Conservation (phyloP, 1,140 invertebrate species). For the Polyergus mexicanus region DNA sequence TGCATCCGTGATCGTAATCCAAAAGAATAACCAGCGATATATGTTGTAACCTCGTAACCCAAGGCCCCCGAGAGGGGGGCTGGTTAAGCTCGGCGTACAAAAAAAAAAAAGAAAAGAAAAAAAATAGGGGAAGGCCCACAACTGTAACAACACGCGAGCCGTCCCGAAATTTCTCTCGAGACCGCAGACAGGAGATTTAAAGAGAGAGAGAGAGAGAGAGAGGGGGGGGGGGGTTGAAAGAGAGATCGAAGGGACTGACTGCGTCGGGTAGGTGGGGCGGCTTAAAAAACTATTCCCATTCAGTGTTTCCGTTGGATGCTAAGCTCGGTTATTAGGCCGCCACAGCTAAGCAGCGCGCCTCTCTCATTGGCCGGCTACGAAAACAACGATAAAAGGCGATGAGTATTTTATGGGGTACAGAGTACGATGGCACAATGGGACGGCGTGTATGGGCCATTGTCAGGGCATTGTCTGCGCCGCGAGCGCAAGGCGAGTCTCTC, state of each 20-base stretch:
- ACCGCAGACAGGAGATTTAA: conserved; percentile 65
- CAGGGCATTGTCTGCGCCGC: conserved; percentile 76
- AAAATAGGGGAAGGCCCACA: conserved; percentile 66
- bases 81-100: conserved; percentile 66
- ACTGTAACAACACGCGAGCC: conserved; percentile 82
- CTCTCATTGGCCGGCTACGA: conserved; percentile 81
- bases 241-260: conserved; percentile 35
- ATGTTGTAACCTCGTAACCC: conserved; percentile 52
- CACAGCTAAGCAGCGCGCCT: conserved; percentile 54
- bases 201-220: neutral
- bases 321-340: conserved; percentile 77
- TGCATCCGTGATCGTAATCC: conserved; percentile 57
- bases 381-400: conserved; percentile 86
- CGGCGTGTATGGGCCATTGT: conserved; percentile 81
- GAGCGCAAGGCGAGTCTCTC: conserved; percentile 73
- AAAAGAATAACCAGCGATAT: conserved; percentile 62
- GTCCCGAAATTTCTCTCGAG: conserved; percentile 57
- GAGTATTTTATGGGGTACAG: conserved; percentile 86
- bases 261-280: conserved; percentile 69
- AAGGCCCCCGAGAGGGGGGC: conserved; percentile 33
- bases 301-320: conserved; percentile 82
- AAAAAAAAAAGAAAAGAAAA: conserved; percentile 62
- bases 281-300: conserved; percentile 83
- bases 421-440: conserved; percentile 77
- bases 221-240: neutral